Conservation (phyloP, 2,797 vertebrate genomes). For the Trichosurus vulpecula region DNA sequence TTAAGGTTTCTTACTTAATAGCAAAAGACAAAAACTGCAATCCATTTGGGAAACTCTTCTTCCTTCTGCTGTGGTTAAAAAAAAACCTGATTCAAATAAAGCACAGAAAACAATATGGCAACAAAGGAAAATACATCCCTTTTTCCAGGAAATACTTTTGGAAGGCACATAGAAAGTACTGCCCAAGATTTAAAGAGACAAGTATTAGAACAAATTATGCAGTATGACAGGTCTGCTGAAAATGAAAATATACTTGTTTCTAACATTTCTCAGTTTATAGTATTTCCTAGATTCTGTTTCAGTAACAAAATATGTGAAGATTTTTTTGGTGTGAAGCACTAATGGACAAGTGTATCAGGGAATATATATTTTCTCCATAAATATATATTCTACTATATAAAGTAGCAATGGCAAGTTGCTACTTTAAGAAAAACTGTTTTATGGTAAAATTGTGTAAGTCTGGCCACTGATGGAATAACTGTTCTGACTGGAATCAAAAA, state of each 20-base stretch:
- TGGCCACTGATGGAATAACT: background rate
- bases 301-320: background rate
- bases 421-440: background rate
- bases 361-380: background rate
- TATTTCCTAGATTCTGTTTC: background rate
- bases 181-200: background rate
- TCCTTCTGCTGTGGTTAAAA: background rate
- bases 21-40: background rate
- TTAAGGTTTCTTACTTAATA: background rate
- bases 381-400: background rate
- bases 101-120: background rate
- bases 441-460: background rate
- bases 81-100: background rate
- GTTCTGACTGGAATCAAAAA: conserved; percentile 4
- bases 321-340: background rate
- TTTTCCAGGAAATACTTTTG: background rate
- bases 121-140: background rate
- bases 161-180: background rate
- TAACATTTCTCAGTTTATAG: background rate
- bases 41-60: background rate
- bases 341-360: background rate
- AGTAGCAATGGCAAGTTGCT: background rate
- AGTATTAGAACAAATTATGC: background rate
- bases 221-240: background rate
- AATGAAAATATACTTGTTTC: background rate